Percentiles rank a stretch among this genome's conserved stretches.
phyloP scores from a whole-genome alignment of 2,797 vertebrate genomes.

The Phataginus tricuspis region DNA sequence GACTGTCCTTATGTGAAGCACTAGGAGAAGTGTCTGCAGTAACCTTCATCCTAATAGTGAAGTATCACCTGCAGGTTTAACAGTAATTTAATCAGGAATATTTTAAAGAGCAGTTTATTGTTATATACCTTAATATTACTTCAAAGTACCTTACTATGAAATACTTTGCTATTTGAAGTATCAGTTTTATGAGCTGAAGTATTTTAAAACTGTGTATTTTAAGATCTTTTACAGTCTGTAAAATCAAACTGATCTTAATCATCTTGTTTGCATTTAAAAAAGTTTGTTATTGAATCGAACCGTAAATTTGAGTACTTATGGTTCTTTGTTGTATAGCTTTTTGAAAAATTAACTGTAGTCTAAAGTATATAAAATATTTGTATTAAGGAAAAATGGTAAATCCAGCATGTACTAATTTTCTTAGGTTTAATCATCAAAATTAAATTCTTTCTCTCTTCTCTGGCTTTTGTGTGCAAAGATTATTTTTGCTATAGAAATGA shows the following conservation, averaged over 20 bases:
- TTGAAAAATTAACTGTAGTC: not conserved
- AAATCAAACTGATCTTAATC: not conserved
- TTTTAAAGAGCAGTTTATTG: not conserved
- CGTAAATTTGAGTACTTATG: not conserved
- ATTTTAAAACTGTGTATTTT: not conserved
- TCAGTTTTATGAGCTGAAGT: not conserved
- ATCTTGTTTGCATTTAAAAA: not conserved
- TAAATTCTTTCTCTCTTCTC: not conserved
- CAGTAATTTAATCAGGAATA: not conserved
- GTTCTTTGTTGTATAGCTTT: not conserved
- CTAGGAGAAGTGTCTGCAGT: not conserved
- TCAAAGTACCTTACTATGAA: not conserved
- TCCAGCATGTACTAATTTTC: not conserved
- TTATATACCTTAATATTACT: not conserved
- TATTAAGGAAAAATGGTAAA: not conserved
- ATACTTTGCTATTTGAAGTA: not conserved
- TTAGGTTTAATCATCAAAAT: not conserved
- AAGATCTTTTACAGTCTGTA: not conserved
- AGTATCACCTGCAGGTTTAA: not conserved
- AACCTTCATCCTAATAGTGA: not conserved
- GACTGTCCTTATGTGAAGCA: not conserved
- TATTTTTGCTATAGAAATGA: not conserved
- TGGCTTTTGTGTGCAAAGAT: not conserved
- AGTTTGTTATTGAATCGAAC: not conserved
- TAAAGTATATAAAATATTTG: not conserved